These are phyloP conservation scores for Takifugu flavidus DNA, from an alignment of 2,113 vertebrate genomes.

Conservation along the genomic window DNA sequence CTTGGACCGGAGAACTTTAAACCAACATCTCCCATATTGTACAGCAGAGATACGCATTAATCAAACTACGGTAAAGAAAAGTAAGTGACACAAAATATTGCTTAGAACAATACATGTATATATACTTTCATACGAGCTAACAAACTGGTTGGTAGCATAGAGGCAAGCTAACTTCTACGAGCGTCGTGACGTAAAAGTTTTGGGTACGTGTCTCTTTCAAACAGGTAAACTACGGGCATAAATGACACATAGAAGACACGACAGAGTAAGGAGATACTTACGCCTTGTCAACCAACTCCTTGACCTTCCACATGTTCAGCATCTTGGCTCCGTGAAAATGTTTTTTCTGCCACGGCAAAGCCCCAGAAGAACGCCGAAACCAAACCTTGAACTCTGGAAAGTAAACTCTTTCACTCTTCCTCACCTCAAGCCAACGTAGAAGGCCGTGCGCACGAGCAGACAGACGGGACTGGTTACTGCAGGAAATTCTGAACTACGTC, in stretches of 20 bases:
- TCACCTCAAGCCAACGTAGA: slow-evolving; percentile 62
- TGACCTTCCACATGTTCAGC: slow-evolving; percentile 95
- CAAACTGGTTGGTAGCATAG: slow-evolving; percentile 47
- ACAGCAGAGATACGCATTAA: no score
- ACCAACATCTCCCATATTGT: background rate
- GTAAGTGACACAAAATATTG: background rate
- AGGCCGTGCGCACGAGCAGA: slow-evolving; percentile 54
- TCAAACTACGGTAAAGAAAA: background rate
- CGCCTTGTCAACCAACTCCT: slow-evolving; percentile 95
- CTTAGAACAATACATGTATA: slow-evolving; percentile 1
- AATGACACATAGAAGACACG: slow-evolving; percentile 3
- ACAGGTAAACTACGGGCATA: slow-evolving; percentile 64
- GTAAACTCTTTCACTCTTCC: slow-evolving; percentile 58
- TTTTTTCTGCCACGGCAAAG: slow-evolving; percentile 58
- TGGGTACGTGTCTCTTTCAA: slow-evolving; percentile 78
- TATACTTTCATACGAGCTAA: slow-evolving; percentile 27
- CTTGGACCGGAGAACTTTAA: slow-evolving; percentile 27
- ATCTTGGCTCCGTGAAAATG: slow-evolving; percentile 73
- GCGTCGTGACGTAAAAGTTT: slow-evolving; percentile 77
- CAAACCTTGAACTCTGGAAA: slow-evolving; percentile 69
- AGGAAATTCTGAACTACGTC: slow-evolving; percentile 59
- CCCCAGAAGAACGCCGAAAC: slow-evolving; percentile 56
- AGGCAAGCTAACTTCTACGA: slow-evolving; percentile 65
- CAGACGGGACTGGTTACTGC: slow-evolving; percentile 57
- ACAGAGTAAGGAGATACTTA: slow-evolving; percentile 73